Conservation (phyloP, 1,140 invertebrate genomes). For the Eupeodes corollae region DNA sequence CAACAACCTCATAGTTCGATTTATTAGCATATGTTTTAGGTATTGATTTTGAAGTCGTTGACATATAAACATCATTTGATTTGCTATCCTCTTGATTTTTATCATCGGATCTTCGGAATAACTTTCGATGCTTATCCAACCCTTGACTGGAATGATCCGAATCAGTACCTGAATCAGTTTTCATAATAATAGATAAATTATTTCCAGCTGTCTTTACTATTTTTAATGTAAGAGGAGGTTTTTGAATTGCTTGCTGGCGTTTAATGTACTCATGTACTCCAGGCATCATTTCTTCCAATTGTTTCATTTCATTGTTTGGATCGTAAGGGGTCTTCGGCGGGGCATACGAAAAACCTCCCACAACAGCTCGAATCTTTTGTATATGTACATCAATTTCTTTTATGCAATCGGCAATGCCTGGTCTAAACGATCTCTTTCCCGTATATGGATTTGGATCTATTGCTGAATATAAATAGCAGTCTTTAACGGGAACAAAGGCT, state of each 20-base stretch:
- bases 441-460: conserved; percentile 46
- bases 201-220: conserved; percentile 30
- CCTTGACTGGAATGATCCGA: conserved; percentile 17
- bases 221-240: conserved; percentile 29
- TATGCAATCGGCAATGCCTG: conserved; percentile 36
- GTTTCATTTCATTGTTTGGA: conserved; percentile 49
- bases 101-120: too few species aligned
- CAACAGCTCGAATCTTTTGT: conserved; percentile 55
- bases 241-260: conserved; percentile 30
- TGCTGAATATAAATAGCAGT: conserved; percentile 72
- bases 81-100: too few species aligned
- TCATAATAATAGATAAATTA: conserved; percentile 33
- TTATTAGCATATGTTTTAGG: background rate
- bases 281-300: conserved; percentile 57
- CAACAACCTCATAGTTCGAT: conserved; percentile 24
- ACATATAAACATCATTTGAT: too few species aligned
- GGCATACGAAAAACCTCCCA: conserved; percentile 68
- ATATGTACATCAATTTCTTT: conserved; percentile 64
- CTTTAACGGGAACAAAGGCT: conserved; percentile 75
- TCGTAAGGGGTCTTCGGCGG: conserved; percentile 59
- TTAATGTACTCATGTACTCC: conserved; percentile 26
- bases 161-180: conserved; percentile 27
- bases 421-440: conserved; percentile 39
- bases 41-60: conserved; percentile 8
- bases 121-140: background rate